Base-by-base conservation (phyloP, 2,888 invertebrate genomes). In the Hypsopygia costalis region DNA sequence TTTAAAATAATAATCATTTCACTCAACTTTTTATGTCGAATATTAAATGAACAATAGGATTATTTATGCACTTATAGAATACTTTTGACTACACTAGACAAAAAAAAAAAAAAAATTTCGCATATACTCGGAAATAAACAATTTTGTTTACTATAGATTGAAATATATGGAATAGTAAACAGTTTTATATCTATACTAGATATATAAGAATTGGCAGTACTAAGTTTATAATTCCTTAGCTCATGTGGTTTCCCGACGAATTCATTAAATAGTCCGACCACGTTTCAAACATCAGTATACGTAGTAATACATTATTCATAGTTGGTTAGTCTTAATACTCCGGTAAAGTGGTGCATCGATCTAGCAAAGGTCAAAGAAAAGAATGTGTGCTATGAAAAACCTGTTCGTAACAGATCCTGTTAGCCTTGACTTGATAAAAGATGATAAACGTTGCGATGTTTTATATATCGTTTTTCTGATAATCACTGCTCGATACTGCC, bases 221-320 rank as follows among this genome's bases (percentile, higher is more conserved):
- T 16, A 6, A 20, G 22, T 16, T 34, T 40, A 34, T 34, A 20
- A 40, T 38, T 38, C 25, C 10, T 27, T 11, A 25, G 31, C 11
- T 27, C 2, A 25, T 27, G 38, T 31, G 31, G 37, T 38, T 32
- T 32, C 32, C 38, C 32, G 32, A 25, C 27, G 31, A 16, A 31
- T 58, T 57, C 49, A 73, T 73, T 69, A 62, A 55, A 25, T 48
- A 73, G 58, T 69, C 67, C 47, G 59, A 62, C 63, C 73, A 71
- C 68, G 70, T 51, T 58, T 54, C 48, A 52, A 52, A 58, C 64
- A 38, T 37, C 31, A 31, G 37, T 38, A 38, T 27, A 38, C 38
- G 31, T 32, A 32, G 38, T 27, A 9, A 33, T 39, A 12, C 33
- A 39, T 39, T 33, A 39, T 39, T 33, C 39, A 34, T 39, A 9